Evolutionary conservation across 2,888 invertebrate genomes (phyloP), one percentile per base, ranked within the genome.

Genomic region (Caenorhabditis macrosperma): DNA sequence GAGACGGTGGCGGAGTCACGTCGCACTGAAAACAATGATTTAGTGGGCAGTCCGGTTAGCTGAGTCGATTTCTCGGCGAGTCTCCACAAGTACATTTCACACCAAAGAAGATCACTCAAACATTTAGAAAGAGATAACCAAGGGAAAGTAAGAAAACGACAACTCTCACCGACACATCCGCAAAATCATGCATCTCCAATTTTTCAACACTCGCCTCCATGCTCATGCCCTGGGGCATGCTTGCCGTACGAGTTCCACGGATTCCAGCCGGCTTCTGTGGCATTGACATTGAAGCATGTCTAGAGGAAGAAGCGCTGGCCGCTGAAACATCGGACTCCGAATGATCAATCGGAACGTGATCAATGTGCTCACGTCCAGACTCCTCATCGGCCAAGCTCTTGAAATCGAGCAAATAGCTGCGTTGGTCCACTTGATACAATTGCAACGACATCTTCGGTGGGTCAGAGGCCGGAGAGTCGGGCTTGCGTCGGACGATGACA

Each of bases 371-470:
- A 84, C 82, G 77, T 69, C 69, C 78, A 64, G 78, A 68, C n/a
- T 85, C 83, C 79, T 91, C 92, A 78, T 92, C 92, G 24, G 90
- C 88, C 61, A 94, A 91, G 75, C 97, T 97, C 92, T 99, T 99
- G 91, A 99, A 99, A 92, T 99, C 99, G 52, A 99, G 93, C 57
- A 99, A 93, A 91, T 96, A 99, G 86, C 96, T 97, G 92, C 97
- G 96, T 91, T 96, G 95, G 92, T 99, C 99, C 38, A 99, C 99
- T 93, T 99, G 98, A 92, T 99, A 99, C 50, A 99, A 93, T 91
- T 99, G 99, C 61, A 99, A 93, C 0, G 96, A 96, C 97, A 99
- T 99, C 92, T 97, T 97, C 28, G 91, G 91, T 91, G 86, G 85
- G 30, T 89, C 89, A 10, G 75, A 68, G 26, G 82, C 82, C 15